phyloP scores from a whole-genome alignment of 2,888 invertebrate species.

The Parasteatoda lunata region DNA sequence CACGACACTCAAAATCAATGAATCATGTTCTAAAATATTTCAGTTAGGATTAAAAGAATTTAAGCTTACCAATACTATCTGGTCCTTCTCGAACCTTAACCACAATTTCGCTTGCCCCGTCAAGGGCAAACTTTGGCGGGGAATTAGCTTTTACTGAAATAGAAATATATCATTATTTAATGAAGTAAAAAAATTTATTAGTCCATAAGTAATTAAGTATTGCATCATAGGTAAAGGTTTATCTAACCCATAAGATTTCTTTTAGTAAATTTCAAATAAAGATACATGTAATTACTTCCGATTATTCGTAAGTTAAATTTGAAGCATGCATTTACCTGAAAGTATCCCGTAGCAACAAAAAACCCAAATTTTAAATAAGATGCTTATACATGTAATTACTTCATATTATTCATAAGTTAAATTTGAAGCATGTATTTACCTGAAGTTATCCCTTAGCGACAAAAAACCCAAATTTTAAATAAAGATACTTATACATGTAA shows the following conservation, averaged over 20 bases:
- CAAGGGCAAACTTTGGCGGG: slow-evolving; percentile 67
- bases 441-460: too few species aligned
- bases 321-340: slow-evolving; percentile 24
- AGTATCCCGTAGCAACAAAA: slow-evolving; percentile 54
- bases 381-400: too few species aligned
- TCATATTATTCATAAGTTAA: not conserved
- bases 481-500: too few species aligned
- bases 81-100: slow-evolving; percentile 89
- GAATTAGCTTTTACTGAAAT: slow-evolving; percentile 62
- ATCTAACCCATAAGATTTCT: too few species aligned
- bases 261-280: too few species aligned
- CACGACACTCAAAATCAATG: too few species aligned
- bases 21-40: too few species aligned
- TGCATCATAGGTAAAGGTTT: not conserved
- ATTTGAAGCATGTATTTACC: not conserved
- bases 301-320: not conserved
- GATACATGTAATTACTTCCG: too few species aligned
- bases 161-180: not conserved
- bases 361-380: slow-evolving; percentile 14
- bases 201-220: not conserved
- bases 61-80: slow-evolving; percentile 75
- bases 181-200: not conserved
- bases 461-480: too few species aligned
- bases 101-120: slow-evolving; percentile 82
- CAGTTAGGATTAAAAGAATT: too few species aligned